Conservation (phyloP, 2,113 vertebrate species). For the Percina caprodes region DNA sequence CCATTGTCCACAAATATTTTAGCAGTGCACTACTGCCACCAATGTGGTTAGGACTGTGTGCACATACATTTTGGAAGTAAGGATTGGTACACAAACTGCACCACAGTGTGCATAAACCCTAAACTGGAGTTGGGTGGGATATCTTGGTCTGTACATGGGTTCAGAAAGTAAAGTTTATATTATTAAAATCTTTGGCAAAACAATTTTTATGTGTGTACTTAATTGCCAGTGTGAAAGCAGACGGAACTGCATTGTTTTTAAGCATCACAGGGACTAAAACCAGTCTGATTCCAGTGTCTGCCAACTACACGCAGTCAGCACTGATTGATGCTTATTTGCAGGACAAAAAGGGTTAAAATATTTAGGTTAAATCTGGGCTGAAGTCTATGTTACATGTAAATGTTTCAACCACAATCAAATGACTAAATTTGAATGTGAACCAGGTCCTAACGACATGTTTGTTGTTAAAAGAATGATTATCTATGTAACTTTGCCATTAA, state of each 20-base stretch:
- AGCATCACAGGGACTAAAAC: not conserved
- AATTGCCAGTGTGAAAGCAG: not conserved
- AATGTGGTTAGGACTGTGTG: not conserved
- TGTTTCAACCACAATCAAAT: not conserved
- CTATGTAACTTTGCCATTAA: not conserved
- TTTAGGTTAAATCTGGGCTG: not conserved
- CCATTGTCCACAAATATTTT: not conserved
- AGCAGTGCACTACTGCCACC: not conserved
- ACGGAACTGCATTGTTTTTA: too few species aligned
- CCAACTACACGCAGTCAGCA: not conserved
- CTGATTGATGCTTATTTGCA: not conserved
- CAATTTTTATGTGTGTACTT: not conserved
- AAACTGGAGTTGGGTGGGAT: not conserved
- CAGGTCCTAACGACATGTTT: not conserved
- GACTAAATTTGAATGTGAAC: not conserved
- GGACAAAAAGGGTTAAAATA: too few species aligned
- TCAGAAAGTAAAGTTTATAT: not conserved
- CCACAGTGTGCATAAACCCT: not conserved
- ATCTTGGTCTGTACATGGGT: not conserved
- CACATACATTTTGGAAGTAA: too few species aligned
- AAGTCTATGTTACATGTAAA: not conserved
- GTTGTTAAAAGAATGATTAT: not conserved
- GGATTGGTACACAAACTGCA: not conserved
- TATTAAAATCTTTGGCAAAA: not conserved
- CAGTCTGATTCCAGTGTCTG: constrained; percentile 2